phyloP scores from a whole-genome alignment of 1,140 invertebrate genomes.

The Drosophila trapezifrons region DNA sequence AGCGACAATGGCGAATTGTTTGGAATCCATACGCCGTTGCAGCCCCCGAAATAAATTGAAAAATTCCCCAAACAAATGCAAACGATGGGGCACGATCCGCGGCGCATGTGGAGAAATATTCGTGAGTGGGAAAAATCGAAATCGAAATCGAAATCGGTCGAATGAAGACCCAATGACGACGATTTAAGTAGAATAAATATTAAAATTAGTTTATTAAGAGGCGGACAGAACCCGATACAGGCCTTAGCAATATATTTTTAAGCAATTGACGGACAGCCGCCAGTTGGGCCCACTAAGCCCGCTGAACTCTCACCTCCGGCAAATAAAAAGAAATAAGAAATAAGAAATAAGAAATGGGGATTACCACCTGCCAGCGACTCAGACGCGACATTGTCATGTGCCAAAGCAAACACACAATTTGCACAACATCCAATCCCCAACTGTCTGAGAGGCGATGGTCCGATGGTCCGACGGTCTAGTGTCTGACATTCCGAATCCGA shows the following conservation, averaged over 20 bases:
- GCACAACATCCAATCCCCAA: constrained; percentile 39
- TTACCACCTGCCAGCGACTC: constrained; percentile 47
- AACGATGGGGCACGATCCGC: constrained; percentile 32
- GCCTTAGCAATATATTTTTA: not conserved
- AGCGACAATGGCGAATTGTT: constrained; percentile 52
- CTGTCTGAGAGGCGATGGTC: constrained; percentile 29
- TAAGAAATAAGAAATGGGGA: constrained; percentile 32
- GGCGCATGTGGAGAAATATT: constrained; percentile 28
- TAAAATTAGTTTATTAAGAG: no score
- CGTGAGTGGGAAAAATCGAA: constrained; percentile 10
- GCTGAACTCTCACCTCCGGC: constrained; percentile 74
- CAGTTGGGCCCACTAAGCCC: constrained; percentile 65
- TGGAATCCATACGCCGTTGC: constrained; percentile 26
- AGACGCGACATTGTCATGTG: constrained; percentile 42
- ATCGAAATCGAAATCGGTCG: no score
- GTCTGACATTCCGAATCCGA: constrained; percentile 16
- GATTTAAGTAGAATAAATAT: constrained; percentile 6
- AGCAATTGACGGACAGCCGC: constrained; percentile 44
- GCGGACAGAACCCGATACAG: not conserved
- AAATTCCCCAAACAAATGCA: constrained; percentile 45
- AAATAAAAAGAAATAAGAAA: constrained; percentile 8
- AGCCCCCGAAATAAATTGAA: constrained; percentile 12
- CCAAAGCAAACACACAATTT: constrained; percentile 50
- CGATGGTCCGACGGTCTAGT: constrained; percentile 7
- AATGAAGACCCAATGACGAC: no score